Percentiles rank a stretch among this genome's conserved stretches.
Conservation (phyloP, 2,113 vertebrate genomes). For the Phalacrocorax pelagicus region DNA sequence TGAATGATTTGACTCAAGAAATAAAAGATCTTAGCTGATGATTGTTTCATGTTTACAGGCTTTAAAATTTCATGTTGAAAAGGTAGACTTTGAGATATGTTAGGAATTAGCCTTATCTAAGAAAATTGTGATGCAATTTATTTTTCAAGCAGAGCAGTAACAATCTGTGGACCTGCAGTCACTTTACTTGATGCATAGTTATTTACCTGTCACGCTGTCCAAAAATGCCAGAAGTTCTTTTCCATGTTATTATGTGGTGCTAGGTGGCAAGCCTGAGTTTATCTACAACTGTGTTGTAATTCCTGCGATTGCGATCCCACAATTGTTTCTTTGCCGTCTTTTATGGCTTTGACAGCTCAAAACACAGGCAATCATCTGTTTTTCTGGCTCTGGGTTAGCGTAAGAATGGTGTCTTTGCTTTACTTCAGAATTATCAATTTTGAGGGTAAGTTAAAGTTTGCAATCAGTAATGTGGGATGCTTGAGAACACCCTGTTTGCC, state of each 20-base stretch:
- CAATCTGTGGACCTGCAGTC: not conserved
- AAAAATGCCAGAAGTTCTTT: not conserved
- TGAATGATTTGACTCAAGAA: not conserved
- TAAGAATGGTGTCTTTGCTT: not conserved
- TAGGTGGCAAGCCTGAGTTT: not conserved
- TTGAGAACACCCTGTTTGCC: not conserved
- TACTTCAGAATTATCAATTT: not conserved
- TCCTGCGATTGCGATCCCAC: not conserved
- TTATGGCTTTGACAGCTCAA: not conserved
- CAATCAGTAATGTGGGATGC: not conserved
- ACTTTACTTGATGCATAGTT: accelerated
- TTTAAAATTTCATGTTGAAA: not conserved
- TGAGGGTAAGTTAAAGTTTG: not conserved
- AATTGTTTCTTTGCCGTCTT: not conserved
- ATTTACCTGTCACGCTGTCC: not conserved
- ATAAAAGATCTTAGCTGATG: not conserved
- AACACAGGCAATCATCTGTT: not conserved
- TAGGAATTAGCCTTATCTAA: not conserved
- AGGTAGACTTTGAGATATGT: not conserved
- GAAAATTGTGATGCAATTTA: not conserved
- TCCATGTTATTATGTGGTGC: not conserved
- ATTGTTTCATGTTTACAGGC: not conserved
- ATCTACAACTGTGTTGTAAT: not conserved
- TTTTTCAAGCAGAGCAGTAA: not conserved
- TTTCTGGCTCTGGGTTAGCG: not conserved